These are phyloP conservation scores for Poecilia gillii DNA, from an alignment of 2,797 vertebrate genomes.

Conservation along the genomic window DNA sequence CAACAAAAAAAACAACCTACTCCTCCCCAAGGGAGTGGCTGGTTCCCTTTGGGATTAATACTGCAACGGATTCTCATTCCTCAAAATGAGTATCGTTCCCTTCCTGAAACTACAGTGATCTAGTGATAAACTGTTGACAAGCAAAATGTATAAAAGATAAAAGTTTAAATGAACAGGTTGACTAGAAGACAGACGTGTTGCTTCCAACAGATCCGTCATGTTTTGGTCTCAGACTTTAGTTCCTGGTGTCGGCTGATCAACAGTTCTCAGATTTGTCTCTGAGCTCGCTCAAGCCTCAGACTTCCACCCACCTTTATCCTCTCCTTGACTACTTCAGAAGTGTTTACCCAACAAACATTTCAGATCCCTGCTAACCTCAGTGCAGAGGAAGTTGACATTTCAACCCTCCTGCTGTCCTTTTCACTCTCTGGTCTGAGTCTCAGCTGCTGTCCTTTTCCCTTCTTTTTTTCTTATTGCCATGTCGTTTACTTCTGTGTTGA, in stretches of 20 bases:
- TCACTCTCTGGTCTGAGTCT: constrained; percentile 6
- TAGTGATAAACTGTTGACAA: background rate
- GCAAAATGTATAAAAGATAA: background rate
- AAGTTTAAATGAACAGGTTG: background rate
- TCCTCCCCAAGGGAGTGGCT: too few relatives aligned
- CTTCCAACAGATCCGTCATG: constrained; percentile 1
- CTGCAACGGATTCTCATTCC: too few relatives aligned
- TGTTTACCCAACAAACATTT: constrained; percentile 59
- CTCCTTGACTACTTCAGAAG: constrained; percentile 25
- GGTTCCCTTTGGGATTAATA: too few relatives aligned
- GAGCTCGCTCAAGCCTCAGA: constrained; percentile 21
- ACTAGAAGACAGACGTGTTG: constrained; percentile 6
- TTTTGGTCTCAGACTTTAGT: constrained; percentile 31
- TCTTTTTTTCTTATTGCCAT: background rate
- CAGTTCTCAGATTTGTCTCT: constrained; percentile 28
- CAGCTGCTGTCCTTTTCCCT: background rate
- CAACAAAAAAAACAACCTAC: too few relatives aligned
- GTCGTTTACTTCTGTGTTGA: background rate
- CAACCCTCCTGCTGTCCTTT: constrained; percentile 2
- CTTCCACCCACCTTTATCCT: constrained; percentile 28
- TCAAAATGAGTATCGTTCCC: too few relatives aligned
- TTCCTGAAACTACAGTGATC: background rate
- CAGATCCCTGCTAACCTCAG: constrained; percentile 11
- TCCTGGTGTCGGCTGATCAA: constrained; percentile 46
- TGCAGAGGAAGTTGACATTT: constrained; percentile 30